A percentile compares a stretch with the other conserved stretches of the same genome.
Conservation (phyloP, 2,113 vertebrate genomes). For the Pogonocichla stellata region DNA sequence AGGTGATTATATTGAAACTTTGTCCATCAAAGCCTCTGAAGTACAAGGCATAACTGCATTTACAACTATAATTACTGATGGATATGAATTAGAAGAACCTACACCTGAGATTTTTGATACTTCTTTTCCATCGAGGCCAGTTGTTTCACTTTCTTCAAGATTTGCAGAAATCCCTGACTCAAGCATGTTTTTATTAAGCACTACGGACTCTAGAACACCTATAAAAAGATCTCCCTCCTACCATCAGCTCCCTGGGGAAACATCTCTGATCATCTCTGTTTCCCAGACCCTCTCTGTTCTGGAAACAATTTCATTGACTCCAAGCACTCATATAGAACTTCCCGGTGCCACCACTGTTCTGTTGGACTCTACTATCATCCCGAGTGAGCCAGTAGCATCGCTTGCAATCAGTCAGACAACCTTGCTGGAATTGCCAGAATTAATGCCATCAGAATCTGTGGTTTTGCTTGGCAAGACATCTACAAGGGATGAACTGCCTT, state of each 20-base stretch:
- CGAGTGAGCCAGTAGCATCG: fast-evolving
- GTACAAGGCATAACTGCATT: conserved; percentile 62
- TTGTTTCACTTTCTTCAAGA: conserved; percentile 77
- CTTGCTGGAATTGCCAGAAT: neutral
- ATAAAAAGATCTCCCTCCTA: conserved; percentile 1
- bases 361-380: neutral
- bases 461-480: neutral
- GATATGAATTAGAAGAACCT: conserved; percentile 80
- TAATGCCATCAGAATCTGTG: conserved; percentile 32
- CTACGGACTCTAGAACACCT: neutral
- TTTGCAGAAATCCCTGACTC: neutral
- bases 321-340: neutral
- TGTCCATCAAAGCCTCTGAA: conserved; percentile 71
- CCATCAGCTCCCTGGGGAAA: neutral
- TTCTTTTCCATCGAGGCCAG: conserved; percentile 82
- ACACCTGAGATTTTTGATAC: conserved; percentile 82
- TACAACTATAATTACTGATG: conserved; percentile 72
- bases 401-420: neutral
- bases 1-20: conserved; percentile 84
- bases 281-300: neutral
- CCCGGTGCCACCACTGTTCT: neutral
- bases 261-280: neutral
- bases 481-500: neutral
- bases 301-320: neutral
- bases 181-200: neutral